These are phyloP conservation scores for Vesta saturnalis DNA, from an alignment of 2,888 invertebrate species.

Conservation along the genomic window DNA sequence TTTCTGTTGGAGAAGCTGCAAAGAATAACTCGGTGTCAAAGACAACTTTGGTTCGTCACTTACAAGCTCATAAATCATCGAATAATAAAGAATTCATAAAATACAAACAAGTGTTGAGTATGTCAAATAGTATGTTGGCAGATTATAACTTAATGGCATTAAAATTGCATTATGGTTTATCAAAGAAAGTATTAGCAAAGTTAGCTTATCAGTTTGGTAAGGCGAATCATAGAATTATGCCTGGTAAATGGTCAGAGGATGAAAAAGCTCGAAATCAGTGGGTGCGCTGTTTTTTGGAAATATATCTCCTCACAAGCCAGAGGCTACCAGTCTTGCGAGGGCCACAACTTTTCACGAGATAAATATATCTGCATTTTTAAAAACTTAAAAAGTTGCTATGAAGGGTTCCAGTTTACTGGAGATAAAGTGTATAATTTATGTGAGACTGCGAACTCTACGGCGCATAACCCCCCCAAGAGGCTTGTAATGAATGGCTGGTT, in stretches of 20 bases:
- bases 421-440: background rate
- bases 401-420: background rate
- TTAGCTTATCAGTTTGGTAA: background rate
- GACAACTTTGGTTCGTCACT: background rate
- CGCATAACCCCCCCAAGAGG: background rate
- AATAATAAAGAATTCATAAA: too few relatives aligned
- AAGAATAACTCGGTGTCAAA: background rate
- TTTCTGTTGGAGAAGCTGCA: too few relatives aligned
- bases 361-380: too few relatives aligned
- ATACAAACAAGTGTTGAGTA: background rate
- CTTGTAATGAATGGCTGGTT: too few relatives aligned
- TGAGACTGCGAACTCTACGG: background rate
- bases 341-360: too few relatives aligned
- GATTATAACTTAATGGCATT: background rate
- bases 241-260: too few relatives aligned
- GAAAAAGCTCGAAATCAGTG: too few relatives aligned
- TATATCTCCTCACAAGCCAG: too few relatives aligned
- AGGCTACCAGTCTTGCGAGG: too few relatives aligned
- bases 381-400: background rate
- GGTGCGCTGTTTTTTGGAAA: too few relatives aligned
- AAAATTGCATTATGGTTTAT: background rate
- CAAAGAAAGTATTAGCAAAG: background rate
- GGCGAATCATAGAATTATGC: too few relatives aligned
- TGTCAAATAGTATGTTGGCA: background rate
- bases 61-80: too few relatives aligned